phyloP scores from a whole-genome alignment of 2,888 invertebrate genomes.

The Agrotis clavis region DNA sequence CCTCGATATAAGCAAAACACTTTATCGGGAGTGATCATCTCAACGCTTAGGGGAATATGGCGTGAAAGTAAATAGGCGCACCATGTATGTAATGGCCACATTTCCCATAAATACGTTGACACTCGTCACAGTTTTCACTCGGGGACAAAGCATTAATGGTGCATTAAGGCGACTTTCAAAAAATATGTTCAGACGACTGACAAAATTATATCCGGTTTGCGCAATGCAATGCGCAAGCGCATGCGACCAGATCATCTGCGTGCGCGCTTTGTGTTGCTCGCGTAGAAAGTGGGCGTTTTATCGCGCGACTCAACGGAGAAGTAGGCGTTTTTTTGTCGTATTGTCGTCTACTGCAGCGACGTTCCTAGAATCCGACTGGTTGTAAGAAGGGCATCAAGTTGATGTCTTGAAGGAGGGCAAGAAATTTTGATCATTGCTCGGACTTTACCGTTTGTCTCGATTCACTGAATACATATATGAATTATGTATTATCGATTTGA shows the following conservation, averaged over 20 bases:
- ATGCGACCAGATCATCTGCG: conserved; percentile 70
- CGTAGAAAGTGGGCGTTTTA: conserved; percentile 74
- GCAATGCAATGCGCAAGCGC: conserved; percentile 68
- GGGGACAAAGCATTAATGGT: conserved; percentile 57
- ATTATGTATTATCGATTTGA: conserved; percentile 29
- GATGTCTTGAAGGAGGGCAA: conserved; percentile 8
- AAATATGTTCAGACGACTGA: conserved; percentile 59
- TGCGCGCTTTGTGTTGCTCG: conserved; percentile 63
- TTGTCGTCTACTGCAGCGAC: conserved; percentile 37
- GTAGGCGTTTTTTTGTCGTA: conserved; percentile 53
- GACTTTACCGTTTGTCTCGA: conserved; percentile 28
- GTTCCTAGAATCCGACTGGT: conserved; percentile 39
- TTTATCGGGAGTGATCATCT: conserved; percentile 52
- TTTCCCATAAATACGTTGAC: conserved; percentile 56
- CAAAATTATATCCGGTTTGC: conserved; percentile 81
- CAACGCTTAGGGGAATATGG: conserved; percentile 49
- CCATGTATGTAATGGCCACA: conserved; percentile 54
- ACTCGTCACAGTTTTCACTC: conserved; percentile 61
- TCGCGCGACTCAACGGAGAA: conserved; percentile 51
- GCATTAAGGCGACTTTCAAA: conserved; percentile 70
- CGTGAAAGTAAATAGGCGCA: conserved; percentile 61
- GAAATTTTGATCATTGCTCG: conserved; percentile 22
- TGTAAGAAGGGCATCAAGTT: conserved; percentile 28
- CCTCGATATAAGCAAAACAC: conserved; percentile 31
- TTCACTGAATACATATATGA: conserved; percentile 29